A percentile compares a stretch with the other conserved stretches of the same genome.
Evolutionary conservation across 2,113 vertebrate species (phyloP).

Genomic region (Ceyx margarethae): DNA sequence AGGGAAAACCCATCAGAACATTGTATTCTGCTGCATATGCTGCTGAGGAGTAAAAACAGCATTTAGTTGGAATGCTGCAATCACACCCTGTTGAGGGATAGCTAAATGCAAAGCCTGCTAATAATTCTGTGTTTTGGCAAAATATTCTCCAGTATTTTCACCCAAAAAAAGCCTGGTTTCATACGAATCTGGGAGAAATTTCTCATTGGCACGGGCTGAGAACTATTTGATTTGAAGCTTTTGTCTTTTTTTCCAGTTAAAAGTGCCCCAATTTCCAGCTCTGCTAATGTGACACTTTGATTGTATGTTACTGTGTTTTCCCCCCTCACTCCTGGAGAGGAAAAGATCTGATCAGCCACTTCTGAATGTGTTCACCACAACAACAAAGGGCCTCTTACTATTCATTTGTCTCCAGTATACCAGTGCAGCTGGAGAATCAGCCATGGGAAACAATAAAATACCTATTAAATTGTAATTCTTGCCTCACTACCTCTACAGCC

Average conservation of each 20-base stretch:
- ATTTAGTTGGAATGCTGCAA: background rate
- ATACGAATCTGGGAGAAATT: background rate
- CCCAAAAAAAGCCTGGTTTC: background rate
- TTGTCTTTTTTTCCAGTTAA: background rate
- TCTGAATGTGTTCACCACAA: background rate
- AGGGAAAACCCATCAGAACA: background rate
- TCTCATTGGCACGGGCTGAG: background rate
- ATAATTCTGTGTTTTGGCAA: background rate
- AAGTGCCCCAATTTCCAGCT: background rate
- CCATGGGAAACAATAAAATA: background rate
- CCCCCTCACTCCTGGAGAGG: background rate
- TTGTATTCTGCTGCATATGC: background rate
- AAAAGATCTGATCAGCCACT: background rate
- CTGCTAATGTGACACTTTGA: background rate
- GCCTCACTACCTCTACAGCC: background rate
- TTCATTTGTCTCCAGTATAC: constrained; percentile 10
- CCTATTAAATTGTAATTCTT: constrained; percentile 15
- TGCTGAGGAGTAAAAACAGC: background rate
- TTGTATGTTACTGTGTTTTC: background rate
- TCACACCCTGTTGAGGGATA: background rate
- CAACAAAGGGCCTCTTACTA: background rate
- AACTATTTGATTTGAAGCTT: background rate
- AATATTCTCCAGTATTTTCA: background rate
- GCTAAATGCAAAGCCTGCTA: background rate
- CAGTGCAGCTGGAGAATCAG: background rate